phyloP scores from a whole-genome alignment of 1,140 invertebrate species.

The Drosophila punjabiensis region DNA sequence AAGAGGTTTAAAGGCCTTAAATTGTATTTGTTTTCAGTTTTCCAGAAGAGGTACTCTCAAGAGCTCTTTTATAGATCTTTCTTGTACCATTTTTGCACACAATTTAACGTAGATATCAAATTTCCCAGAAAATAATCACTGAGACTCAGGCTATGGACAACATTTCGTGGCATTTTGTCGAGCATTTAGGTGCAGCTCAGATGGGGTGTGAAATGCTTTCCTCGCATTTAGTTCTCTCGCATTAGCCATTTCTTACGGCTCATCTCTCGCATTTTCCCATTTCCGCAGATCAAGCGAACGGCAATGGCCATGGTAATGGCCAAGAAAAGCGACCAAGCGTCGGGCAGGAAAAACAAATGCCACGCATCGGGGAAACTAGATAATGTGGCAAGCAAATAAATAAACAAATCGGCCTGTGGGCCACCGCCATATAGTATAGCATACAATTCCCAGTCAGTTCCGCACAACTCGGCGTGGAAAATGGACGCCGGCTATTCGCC shows the following conservation, averaged over 20 bases:
- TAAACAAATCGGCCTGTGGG: conserved; percentile 53
- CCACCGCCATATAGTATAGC: conserved; percentile 1
- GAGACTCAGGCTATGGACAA: not conserved
- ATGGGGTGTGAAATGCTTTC: conserved; percentile 32
- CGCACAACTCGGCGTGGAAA: conserved; percentile 70
- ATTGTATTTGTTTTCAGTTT: not conserved
- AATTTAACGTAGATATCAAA: not conserved
- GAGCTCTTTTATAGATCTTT: not conserved
- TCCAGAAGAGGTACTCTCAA: not conserved
- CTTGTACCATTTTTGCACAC: not conserved
- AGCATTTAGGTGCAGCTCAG: conserved; percentile 11
- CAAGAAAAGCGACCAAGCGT: conserved; percentile 60
- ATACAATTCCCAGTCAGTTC: conserved; percentile 54
- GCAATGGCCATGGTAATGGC: conserved; percentile 65
- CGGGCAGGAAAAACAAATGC: conserved; percentile 16
- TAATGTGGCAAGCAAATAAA: conserved; percentile 72
- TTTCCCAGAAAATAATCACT: not conserved
- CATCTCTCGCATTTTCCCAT: conserved; percentile 43
- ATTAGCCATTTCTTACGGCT: conserved; percentile 46
- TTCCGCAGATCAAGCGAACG: conserved; percentile 45
- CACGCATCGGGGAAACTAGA: conserved; percentile 27
- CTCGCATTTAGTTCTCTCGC: conserved; percentile 23
- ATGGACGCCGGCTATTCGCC: conserved; percentile 68
- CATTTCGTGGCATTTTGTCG: conserved; percentile 5
- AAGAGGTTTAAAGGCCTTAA: not conserved